Conservation (phyloP, 1,140 invertebrate species). For the Philopotamus ludificatus region DNA sequence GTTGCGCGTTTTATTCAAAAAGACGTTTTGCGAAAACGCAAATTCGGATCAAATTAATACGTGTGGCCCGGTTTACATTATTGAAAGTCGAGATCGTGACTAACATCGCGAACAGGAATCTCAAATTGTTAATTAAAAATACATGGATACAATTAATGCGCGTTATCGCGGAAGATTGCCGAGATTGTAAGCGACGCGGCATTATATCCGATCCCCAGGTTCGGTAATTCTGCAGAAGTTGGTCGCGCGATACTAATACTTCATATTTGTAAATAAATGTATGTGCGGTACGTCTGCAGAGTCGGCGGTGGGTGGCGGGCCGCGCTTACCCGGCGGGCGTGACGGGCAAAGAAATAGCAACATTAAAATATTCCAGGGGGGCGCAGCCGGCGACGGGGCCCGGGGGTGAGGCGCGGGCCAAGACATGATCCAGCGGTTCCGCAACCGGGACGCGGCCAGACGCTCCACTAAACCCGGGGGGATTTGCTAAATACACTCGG, state of each 20-base stretch:
- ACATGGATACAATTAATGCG: too few relatives aligned
- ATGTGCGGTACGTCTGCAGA: constrained; percentile 20
- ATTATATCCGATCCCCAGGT: not conserved
- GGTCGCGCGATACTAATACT: constrained; percentile 25
- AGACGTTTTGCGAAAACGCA: too few relatives aligned
- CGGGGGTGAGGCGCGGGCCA: constrained; percentile 8
- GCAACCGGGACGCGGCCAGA: not conserved
- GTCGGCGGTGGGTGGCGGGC: not conserved
- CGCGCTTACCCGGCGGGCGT: constrained; percentile 23
- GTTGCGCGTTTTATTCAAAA: too few relatives aligned
- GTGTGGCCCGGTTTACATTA: too few relatives aligned
- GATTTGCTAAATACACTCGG: too few relatives aligned
- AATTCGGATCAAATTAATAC: too few relatives aligned
- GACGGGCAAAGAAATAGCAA: constrained; percentile 35
- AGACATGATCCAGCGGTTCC: constrained; percentile 12
- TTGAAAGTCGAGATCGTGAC: too few relatives aligned
- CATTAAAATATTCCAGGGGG: constrained; percentile 31
- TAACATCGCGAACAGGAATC: too few relatives aligned
- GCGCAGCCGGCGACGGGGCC: not conserved
- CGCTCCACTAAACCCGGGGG: too few relatives aligned
- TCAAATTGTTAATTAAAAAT: too few relatives aligned
- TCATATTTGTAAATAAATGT: constrained; percentile 33
- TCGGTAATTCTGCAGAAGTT: constrained; percentile 26
- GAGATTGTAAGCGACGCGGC: not conserved
- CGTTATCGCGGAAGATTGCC: too few relatives aligned